A percentile compares a stretch with the other conserved stretches of the same genome.
These are phyloP conservation scores for Heliconius sara DNA, from an alignment of 2,888 invertebrate species.

Conservation along the genomic window DNA sequence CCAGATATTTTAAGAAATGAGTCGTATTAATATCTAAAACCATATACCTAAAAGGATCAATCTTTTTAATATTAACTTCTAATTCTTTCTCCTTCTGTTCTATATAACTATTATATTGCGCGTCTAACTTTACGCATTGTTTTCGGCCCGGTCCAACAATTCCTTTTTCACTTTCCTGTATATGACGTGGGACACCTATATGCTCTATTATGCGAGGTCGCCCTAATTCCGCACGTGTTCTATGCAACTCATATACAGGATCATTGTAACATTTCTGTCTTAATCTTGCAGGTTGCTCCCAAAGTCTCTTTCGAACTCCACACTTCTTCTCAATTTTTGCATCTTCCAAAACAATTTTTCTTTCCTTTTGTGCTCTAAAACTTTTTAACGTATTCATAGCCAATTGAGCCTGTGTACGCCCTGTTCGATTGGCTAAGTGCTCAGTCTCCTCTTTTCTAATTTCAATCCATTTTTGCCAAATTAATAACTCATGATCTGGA, in stretches of 20 bases:
- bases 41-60: slow-evolving; percentile 69
- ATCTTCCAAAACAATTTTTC: slow-evolving; percentile 66
- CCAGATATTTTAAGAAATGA: background rate
- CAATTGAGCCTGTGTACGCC: slow-evolving; percentile 64
- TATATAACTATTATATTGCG: slow-evolving; percentile 62
- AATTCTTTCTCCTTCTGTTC: slow-evolving; percentile 62
- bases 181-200: slow-evolving; percentile 65
- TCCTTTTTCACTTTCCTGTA: slow-evolving; percentile 68
- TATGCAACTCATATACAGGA: slow-evolving; percentile 68
- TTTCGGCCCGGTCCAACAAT: slow-evolving; percentile 59
- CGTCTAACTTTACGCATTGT: slow-evolving; percentile 56
- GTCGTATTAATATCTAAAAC: background rate
- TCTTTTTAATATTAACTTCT: slow-evolving; percentile 59
- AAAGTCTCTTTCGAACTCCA: slow-evolving; percentile 59
- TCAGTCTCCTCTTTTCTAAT: slow-evolving; percentile 67
- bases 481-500: slow-evolving; percentile 65
- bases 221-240: slow-evolving; percentile 67
- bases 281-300: slow-evolving; percentile 67
- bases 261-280: slow-evolving; percentile 63
- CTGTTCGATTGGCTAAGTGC: slow-evolving; percentile 56
- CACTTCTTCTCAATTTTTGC: slow-evolving; percentile 66
- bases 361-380: slow-evolving; percentile 66
- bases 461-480: slow-evolving; percentile 76
- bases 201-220: slow-evolving; percentile 65
- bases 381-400: slow-evolving; percentile 69